phyloP scores from a whole-genome alignment of 2,888 invertebrate genomes.

The Luperina nickerlii region DNA sequence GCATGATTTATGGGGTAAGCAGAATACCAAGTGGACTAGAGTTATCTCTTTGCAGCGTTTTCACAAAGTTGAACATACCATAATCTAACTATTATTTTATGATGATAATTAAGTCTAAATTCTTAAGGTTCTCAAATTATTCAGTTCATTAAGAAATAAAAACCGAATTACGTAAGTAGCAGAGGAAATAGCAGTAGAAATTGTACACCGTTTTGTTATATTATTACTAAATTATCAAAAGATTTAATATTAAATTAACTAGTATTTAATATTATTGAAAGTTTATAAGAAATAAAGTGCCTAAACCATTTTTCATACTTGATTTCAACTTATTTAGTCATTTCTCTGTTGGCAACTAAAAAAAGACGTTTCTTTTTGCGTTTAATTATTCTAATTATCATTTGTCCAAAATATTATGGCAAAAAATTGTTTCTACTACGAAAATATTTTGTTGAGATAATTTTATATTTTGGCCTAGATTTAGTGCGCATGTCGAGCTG shows the following conservation, averaged over 20 bases:
- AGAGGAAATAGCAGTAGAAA: background rate
- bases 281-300: background rate
- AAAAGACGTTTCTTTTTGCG: conserved; percentile 9
- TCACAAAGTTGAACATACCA: too few species aligned
- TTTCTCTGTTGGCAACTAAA: conserved; percentile 16
- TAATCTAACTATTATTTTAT: background rate
- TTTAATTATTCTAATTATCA: conserved; percentile 25
- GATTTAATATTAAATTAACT: background rate
- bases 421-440: background rate
- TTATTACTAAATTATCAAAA: background rate
- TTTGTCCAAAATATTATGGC: background rate
- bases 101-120: background rate
- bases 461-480: conserved; percentile 84
- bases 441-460: conserved; percentile 57
- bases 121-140: background rate
- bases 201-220: background rate
- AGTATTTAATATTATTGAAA: background rate
- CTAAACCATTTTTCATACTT: background rate
- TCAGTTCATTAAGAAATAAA: background rate
- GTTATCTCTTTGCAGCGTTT: background rate
- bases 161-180: conserved; percentile 36
- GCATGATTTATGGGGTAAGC: background rate
- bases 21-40: background rate
- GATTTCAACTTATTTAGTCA: background rate
- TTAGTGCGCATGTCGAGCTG: conserved; percentile 86